These are phyloP conservation scores for Adineta ricciae DNA, from an alignment of 2,888 invertebrate genomes.

Conservation along the genomic window DNA sequence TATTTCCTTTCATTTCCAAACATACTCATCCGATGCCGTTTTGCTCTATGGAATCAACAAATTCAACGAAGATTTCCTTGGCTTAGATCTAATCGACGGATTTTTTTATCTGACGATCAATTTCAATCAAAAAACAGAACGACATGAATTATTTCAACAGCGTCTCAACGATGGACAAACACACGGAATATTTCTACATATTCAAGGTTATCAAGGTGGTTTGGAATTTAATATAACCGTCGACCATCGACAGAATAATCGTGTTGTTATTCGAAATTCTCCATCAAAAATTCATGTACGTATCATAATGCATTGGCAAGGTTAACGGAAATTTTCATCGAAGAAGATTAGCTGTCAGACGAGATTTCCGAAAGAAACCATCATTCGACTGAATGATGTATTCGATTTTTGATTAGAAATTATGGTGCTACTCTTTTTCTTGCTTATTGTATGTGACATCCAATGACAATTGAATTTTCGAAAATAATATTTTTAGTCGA, in stretches of 20 bases:
- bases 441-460: too few relatives aligned
- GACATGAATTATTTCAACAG: neutral
- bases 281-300: neutral
- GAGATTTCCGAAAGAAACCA: too few relatives aligned
- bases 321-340: neutral
- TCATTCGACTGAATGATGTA: too few relatives aligned
- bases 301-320: neutral
- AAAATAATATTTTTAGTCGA: too few relatives aligned
- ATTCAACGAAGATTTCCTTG: neutral
- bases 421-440: too few relatives aligned
- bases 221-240: neutral
- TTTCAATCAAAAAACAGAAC: neutral
- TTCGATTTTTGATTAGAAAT: too few relatives aligned
- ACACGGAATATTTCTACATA: neutral
- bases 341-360: too few relatives aligned
- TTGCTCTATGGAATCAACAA: neutral
- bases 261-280: neutral
- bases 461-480: too few relatives aligned
- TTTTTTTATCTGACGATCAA: slow-evolving; percentile 17
- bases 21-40: neutral
- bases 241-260: neutral
- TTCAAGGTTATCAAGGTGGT: slow-evolving; percentile 2
- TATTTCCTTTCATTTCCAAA: neutral
- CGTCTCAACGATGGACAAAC: neutral
- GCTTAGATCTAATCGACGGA: slow-evolving; percentile 6